A percentile compares a stretch with the other conserved stretches of the same genome.
Evolutionary conservation across 2,888 invertebrate species (phyloP).

Genomic region (Hyposoter didymator): DNA sequence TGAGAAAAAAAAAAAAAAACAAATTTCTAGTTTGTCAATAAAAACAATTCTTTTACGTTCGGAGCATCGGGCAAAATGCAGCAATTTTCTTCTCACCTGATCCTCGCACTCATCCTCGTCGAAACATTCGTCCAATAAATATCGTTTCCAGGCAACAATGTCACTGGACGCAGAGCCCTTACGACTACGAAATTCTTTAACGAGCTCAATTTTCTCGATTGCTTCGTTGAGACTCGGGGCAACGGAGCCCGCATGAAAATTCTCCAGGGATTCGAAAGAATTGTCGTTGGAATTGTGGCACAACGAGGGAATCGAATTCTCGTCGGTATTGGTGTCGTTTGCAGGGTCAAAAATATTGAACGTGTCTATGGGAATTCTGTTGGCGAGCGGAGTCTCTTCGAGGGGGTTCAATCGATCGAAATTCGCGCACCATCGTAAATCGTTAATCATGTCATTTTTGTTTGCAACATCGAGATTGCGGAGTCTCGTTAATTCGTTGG

Average conservation of each 20-base stretch:
- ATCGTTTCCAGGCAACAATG: conserved; percentile 77
- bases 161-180: conserved; percentile 79
- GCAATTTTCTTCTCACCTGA: conserved; percentile 61
- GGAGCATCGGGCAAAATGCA: too few species aligned
- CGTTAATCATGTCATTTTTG: neutral
- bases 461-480: conserved; percentile 15
- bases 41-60: too few species aligned
- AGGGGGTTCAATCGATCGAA: conserved; percentile 42
- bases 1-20: too few species aligned
- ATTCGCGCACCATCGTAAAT: conserved; percentile 21
- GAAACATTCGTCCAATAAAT: conserved; percentile 72
- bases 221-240: conserved; percentile 33
- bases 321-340: neutral
- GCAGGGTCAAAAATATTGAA: conserved; percentile 55
- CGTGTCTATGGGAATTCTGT: conserved; percentile 13
- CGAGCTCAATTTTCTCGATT: conserved; percentile 36
- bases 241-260: conserved; percentile 15
- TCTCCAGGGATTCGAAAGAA: conserved; percentile 20
- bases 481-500: neutral
- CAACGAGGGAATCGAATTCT: conserved; percentile 4
- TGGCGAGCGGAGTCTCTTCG: neutral
- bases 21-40: too few species aligned
- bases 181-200: conserved; percentile 64
- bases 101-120: conserved; percentile 74
- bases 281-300: conserved; percentile 38